These are phyloP conservation scores for Drosophila obscura DNA, from an alignment of 1,140 invertebrate genomes.

Conservation along the genomic window DNA sequence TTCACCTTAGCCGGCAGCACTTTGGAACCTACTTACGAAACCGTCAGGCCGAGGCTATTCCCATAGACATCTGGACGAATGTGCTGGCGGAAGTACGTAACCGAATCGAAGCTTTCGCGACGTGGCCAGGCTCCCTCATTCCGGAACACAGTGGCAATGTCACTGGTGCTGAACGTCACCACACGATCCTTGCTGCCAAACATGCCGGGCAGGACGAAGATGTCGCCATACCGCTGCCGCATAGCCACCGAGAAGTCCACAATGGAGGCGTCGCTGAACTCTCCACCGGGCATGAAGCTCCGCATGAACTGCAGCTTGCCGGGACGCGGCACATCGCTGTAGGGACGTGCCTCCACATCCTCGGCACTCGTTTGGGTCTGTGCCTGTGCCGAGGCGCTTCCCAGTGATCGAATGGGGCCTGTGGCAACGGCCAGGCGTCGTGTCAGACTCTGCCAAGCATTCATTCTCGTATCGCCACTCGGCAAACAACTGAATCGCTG, in stretches of 20 bases:
- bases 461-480: slow-evolving; percentile 4
- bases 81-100: slow-evolving; percentile 52
- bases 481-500: neutral
- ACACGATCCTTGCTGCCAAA: slow-evolving; percentile 66
- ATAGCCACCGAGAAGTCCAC: slow-evolving; percentile 36
- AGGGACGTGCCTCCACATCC: slow-evolving; percentile 14
- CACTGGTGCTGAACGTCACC: slow-evolving; percentile 54
- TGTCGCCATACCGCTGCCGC: slow-evolving; percentile 60
- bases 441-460: slow-evolving; percentile 7
- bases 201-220: slow-evolving; percentile 61
- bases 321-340: slow-evolving; percentile 45
- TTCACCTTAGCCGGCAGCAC: no score
- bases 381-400: neutral
- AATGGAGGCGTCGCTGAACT: slow-evolving; percentile 50
- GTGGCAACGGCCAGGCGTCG: neutral
- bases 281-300: slow-evolving; percentile 58
- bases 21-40: neutral
- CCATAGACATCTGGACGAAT: slow-evolving; percentile 19
- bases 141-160: slow-evolving; percentile 68
- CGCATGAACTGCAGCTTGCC: slow-evolving; percentile 49
- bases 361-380: neutral
- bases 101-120: slow-evolving; percentile 56
- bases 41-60: neutral
- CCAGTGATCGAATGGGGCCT: neutral
- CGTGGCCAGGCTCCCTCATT: slow-evolving; percentile 76